phyloP scores from a whole-genome alignment of 2,797 vertebrate genomes.

The Muscicapa striata region DNA sequence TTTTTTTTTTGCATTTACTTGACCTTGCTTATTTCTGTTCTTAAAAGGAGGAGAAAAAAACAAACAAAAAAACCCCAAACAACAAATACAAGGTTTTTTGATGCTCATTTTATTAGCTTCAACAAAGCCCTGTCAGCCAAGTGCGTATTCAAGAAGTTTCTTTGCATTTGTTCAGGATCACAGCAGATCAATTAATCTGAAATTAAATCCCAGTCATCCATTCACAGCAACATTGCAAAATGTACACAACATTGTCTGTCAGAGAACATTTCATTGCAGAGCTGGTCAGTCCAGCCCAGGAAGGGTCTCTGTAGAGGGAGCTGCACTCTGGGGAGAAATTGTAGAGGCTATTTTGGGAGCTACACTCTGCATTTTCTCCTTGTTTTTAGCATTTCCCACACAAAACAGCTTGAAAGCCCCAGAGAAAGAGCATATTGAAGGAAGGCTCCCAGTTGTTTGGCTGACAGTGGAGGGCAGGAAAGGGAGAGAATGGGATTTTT shows the following conservation, averaged over 20 bases:
- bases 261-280: background rate
- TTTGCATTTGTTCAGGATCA: background rate
- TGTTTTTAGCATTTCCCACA: background rate
- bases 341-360: background rate
- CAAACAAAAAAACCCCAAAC: too few species aligned
- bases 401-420: background rate
- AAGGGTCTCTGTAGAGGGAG: background rate
- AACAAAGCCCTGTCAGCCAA: background rate
- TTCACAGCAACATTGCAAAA: background rate
- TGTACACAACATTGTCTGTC: background rate
- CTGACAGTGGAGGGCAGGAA: background rate
- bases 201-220: background rate
- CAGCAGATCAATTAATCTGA: background rate
- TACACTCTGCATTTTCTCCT: background rate
- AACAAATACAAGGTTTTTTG: background rate
- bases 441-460: background rate
- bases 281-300: rapidly evolving
- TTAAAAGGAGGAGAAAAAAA: background rate
- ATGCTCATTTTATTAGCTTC: background rate
- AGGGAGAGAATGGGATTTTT: background rate
- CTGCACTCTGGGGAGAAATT: background rate
- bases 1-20: background rate
- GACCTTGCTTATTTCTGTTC: background rate
- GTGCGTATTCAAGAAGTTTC: background rate
- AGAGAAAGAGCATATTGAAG: background rate